Evolutionary conservation across 2,113 vertebrate genomes (phyloP).

Genomic region (Ciconia stormi): DNA sequence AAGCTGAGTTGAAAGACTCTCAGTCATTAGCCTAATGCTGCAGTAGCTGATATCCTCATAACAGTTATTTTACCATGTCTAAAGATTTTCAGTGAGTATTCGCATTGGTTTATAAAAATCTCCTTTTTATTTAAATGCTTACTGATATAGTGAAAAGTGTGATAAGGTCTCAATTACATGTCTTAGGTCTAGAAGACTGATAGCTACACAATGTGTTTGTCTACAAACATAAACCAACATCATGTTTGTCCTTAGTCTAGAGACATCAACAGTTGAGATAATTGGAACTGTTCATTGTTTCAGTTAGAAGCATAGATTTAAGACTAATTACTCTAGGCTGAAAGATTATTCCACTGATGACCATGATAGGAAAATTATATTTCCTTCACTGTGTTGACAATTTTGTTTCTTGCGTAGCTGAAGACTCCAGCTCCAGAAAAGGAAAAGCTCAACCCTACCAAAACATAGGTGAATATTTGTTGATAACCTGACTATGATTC

Average conservation of each 20-base stretch:
- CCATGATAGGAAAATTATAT: background rate
- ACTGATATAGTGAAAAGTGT: background rate
- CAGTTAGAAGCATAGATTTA: background rate
- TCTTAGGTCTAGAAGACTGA: background rate
- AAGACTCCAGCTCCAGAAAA: background rate
- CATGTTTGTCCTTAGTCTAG: background rate
- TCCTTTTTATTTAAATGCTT: background rate
- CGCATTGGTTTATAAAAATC: background rate
- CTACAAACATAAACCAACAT: background rate
- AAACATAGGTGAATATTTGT: background rate
- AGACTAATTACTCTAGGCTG: background rate
- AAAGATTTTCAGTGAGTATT: background rate
- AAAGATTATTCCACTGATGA: background rate
- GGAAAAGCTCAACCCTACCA: background rate
- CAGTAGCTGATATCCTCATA: background rate
- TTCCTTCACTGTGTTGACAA: background rate
- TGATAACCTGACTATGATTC: background rate
- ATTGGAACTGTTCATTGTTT: background rate
- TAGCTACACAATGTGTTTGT: background rate
- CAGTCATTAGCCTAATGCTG: background rate
- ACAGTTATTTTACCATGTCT: background rate
- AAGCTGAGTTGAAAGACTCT: background rate
- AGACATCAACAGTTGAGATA: background rate
- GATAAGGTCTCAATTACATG: background rate
- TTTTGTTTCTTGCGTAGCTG: background rate